A percentile compares a stretch with the other conserved stretches of the same genome.
These are phyloP conservation scores for Chloromyia formosa DNA, from an alignment of 2,888 invertebrate species.

Conservation along the genomic window DNA sequence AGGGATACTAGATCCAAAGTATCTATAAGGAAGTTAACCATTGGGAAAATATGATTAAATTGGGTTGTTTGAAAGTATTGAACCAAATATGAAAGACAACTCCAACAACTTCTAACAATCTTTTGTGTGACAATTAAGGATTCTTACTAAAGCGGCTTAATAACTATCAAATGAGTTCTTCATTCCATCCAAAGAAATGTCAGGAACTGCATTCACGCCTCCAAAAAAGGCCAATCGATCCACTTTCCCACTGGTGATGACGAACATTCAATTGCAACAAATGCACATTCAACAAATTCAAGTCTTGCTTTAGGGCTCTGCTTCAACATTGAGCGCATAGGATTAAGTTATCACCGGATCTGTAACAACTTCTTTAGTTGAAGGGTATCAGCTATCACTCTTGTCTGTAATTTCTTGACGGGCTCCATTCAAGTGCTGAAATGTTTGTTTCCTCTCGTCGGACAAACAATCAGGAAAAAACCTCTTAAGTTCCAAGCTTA, in stretches of 20 bases:
- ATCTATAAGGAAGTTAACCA: neutral
- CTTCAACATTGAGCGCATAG: neutral
- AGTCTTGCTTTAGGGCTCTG: neutral
- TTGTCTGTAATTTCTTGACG: constrained; percentile 11
- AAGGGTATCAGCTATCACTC: constrained; percentile 36
- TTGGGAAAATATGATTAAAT: too few relatives aligned
- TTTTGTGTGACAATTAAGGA: too few relatives aligned
- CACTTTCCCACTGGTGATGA: neutral
- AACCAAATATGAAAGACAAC: too few relatives aligned
- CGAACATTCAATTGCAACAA: neutral
- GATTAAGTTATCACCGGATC: constrained; percentile 41
- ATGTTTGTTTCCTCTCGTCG: constrained; percentile 12
- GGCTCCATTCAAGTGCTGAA: constrained; percentile 31
- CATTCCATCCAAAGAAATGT: too few relatives aligned
- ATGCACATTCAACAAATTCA: neutral
- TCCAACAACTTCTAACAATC: too few relatives aligned
- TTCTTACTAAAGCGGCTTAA: too few relatives aligned
- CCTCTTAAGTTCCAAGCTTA: constrained; percentile 17
- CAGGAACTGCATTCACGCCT: too few relatives aligned
- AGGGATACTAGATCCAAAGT: neutral
- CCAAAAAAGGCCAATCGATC: too few relatives aligned
- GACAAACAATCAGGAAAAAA: constrained; percentile 16
- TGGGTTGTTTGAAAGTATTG: too few relatives aligned
- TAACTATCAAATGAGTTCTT: too few relatives aligned
- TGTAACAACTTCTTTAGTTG: constrained; percentile 39